Evolutionary conservation across 2,888 invertebrate genomes (phyloP).

Genomic region (Stenolophus ochropezus): DNA sequence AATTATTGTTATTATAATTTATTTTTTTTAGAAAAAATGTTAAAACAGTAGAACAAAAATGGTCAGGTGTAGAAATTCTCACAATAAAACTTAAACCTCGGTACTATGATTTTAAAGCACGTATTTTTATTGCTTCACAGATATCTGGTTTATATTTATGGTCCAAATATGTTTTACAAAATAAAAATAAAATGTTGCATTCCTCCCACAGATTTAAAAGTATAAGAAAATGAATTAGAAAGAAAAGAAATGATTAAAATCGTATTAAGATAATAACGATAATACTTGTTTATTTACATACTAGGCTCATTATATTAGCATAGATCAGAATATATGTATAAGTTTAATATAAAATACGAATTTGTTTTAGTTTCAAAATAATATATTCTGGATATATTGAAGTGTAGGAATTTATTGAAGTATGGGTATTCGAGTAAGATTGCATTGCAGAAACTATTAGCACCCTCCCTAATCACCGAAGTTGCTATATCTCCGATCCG

Average conservation of each 20-base stretch:
- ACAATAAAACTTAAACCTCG: conserved; percentile 33
- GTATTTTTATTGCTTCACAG: conserved; percentile 8
- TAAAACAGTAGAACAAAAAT: background rate
- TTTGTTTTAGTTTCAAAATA: too few relatives aligned
- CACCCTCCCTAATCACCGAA: background rate
- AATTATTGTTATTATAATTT: background rate
- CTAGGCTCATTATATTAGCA: too few relatives aligned
- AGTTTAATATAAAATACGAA: too few relatives aligned
- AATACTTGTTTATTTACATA: too few relatives aligned
- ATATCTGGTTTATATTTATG: conserved; percentile 33
- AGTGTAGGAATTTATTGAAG: too few relatives aligned
- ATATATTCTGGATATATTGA: too few relatives aligned
- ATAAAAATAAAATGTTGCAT: background rate
- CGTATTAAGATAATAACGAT: too few relatives aligned
- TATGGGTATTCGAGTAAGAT: too few relatives aligned
- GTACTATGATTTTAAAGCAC: conserved; percentile 43
- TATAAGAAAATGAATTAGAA: too few relatives aligned
- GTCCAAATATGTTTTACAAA: background rate
- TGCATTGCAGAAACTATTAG: too few relatives aligned
- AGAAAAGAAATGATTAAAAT: too few relatives aligned
- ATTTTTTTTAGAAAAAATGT: background rate
- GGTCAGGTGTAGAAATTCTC: conserved; percentile 1
- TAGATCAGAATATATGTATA: too few relatives aligned
- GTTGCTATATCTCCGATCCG: background rate
- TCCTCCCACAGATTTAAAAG: background rate